A percentile compares a stretch with the other conserved stretches of the same genome.
Evolutionary conservation across 2,113 vertebrate species (phyloP).

Genomic region (Anguilla rostrata): DNA sequence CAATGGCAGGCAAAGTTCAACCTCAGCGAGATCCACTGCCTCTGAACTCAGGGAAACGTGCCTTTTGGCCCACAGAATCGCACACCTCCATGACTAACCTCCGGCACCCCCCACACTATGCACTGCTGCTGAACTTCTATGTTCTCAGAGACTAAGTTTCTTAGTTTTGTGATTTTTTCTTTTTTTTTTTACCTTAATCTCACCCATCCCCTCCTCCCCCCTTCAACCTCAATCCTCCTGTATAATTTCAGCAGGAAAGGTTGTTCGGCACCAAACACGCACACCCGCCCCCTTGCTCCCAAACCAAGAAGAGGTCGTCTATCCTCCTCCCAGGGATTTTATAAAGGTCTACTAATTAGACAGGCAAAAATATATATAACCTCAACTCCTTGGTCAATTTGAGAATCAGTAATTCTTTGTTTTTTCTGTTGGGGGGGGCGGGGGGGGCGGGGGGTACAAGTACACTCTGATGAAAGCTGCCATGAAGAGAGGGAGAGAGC

Average conservation of each 20-base stretch:
- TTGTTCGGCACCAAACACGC: slow-evolving; percentile 18
- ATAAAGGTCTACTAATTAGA: neutral
- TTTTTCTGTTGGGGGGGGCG: slow-evolving; percentile 16
- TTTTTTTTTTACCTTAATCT: slow-evolving; percentile 25
- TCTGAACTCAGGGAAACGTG: slow-evolving; percentile 21
- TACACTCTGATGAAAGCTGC: slow-evolving; percentile 60
- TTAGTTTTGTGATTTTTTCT: neutral
- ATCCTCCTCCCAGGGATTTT: neutral
- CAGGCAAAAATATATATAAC: neutral
- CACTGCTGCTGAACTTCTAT: too few species aligned
- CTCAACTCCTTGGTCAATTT: slow-evolving; percentile 21
- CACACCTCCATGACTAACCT: neutral
- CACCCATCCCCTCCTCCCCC: too few species aligned
- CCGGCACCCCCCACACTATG: neutral
- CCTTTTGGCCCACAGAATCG: neutral
- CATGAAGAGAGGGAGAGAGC: slow-evolving; percentile 49
- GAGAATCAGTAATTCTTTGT: slow-evolving; percentile 45
- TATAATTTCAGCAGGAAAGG: neutral
- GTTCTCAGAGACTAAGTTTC: neutral
- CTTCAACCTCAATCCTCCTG: too few species aligned
- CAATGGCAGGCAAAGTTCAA: slow-evolving; percentile 50
- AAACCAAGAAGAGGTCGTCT: neutral
- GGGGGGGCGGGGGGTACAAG: slow-evolving; percentile 36
- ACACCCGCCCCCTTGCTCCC: neutral
- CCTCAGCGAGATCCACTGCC: slow-evolving; percentile 6